Percentiles rank a stretch among this genome's conserved stretches.
These are phyloP conservation scores for Athalia cordata DNA, from an alignment of 2,888 invertebrate species.

Conservation along the genomic window DNA sequence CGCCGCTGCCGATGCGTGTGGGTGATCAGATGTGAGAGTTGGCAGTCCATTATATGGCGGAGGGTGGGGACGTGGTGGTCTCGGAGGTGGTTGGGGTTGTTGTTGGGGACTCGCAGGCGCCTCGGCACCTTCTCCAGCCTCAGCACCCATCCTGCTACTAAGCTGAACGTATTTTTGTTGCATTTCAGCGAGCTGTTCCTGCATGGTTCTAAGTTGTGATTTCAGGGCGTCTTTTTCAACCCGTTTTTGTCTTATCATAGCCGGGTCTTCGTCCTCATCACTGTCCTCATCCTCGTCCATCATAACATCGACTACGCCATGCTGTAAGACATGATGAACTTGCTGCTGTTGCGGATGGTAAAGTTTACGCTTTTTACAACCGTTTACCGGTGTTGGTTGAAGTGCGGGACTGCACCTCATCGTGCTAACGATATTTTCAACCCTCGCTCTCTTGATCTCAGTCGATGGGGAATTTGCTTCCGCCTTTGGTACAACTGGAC, in stretches of 20 bases:
- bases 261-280: slow-evolving; percentile 84
- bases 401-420: slow-evolving; percentile 91
- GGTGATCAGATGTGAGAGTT: slow-evolving; percentile 78
- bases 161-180: slow-evolving; percentile 93
- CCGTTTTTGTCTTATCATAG: slow-evolving; percentile 88
- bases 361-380: slow-evolving; percentile 96
- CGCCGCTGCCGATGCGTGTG: slow-evolving; percentile 73
- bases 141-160: slow-evolving; percentile 86
- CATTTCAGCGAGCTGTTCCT: slow-evolving; percentile 93
- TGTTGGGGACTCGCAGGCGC: slow-evolving; percentile 73
- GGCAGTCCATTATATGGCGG: slow-evolving; percentile 74
- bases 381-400: slow-evolving; percentile 85
- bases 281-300: slow-evolving; percentile 83
- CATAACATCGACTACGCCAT: slow-evolving; percentile 77
- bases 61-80: slow-evolving; percentile 74
- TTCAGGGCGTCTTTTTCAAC: slow-evolving; percentile 91
- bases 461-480: slow-evolving; percentile 76
- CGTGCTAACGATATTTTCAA: slow-evolving; percentile 95
- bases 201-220: slow-evolving; percentile 89
- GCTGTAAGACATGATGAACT: slow-evolving; percentile 77
- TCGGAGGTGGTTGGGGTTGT: slow-evolving; percentile 74
- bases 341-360: slow-evolving; percentile 97
- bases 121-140: slow-evolving; percentile 77
- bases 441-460: slow-evolving; percentile 93
- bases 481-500: slow-evolving; percentile 68